Percentiles rank a stretch among this genome's conserved stretches.
Conservation (phyloP, 2,888 invertebrate genomes). For the Heteropelma amictum region DNA sequence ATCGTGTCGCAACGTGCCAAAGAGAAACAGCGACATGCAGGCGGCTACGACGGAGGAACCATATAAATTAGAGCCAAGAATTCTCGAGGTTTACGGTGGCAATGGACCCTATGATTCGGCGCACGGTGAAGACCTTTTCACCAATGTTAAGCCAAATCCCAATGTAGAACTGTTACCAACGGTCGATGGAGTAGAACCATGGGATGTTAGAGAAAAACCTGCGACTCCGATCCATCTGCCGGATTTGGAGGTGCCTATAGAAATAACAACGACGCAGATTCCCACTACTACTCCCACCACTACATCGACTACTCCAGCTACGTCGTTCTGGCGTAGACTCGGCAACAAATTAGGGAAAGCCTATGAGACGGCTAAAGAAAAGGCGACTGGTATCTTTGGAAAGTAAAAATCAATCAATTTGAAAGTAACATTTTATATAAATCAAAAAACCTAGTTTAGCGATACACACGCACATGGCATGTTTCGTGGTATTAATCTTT, state of each 20-base stretch:
- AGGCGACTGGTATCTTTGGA: conserved; percentile 77
- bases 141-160: conserved; percentile 63
- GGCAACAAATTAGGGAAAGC: conserved; percentile 79
- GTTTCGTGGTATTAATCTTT: not conserved
- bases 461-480: not conserved
- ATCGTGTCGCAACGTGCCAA: not conserved
- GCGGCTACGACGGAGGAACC: not conserved
- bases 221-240: conserved; percentile 28
- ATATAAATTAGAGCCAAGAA: conserved; percentile 59
- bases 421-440: no score
- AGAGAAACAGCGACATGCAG: not conserved
- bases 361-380: conserved; percentile 80
- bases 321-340: conserved; percentile 81
- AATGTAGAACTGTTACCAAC: conserved; percentile 64
- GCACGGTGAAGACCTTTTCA: conserved; percentile 62
- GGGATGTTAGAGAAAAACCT: conserved; percentile 66
- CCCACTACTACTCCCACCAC: no score
- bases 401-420: conserved; percentile 48
- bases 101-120: conserved; percentile 63
- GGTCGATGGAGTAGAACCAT: conserved; percentile 60
- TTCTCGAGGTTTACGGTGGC: conserved; percentile 70
- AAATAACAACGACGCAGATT: conserved; percentile 48
- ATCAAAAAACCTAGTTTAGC: no score
- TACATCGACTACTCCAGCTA: conserved; percentile 59
- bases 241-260: conserved; percentile 45